Base-by-base conservation (phyloP, 2,888 invertebrate species). In the Autographa gamma region DNA sequence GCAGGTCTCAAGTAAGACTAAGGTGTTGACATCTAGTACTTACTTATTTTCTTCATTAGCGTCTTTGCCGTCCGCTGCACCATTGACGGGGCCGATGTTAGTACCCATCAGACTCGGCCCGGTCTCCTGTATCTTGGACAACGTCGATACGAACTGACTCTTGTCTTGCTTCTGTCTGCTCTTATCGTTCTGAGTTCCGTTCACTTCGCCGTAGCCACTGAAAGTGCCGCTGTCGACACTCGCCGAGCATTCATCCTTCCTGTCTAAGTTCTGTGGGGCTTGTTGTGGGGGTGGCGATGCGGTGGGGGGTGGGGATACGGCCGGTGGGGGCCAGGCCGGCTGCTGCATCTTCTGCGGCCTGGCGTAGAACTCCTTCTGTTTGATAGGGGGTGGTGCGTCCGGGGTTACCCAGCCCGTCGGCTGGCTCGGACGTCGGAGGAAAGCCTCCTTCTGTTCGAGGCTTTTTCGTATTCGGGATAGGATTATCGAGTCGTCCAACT, bases 381-480 rank as follows among this genome's bases (percentile, higher is more conserved):
- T 97, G 56, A 97, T 96, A 64, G 96, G 93, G 59, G 93, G 89
- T 72, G 93, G 92, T 66, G 92, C 94, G 63, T 96, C 96, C 4
- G 96, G 96, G 43, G 94, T 93, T 79, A 94, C 96, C 96, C 96
- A 97, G 68, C 96, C 96, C 68, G 95, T 96, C 32, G 97, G 97
- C 85, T 97, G 96, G 90, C 96, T 97, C 85, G 98, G 97, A 81
- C 97, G 96, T 89, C 97, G 96, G 72, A 98, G 96, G 92, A 98
- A 98, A 86, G 98, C 98, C 90, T 98, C 98, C 91, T 98, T 98
- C 89, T 98, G 98, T 89, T 98, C 98, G 86, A 98, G 97, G 88
- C 98, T 98, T 91, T 98, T 98, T 82, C 98, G 96, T 90, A 98
- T 96, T 93, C 98, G 96, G 79, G 97, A 97, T 96, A 98, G 97